These are phyloP conservation scores for Tonatia bakeri DNA, from an alignment of 2,113 vertebrate genomes.

Conservation along the genomic window DNA sequence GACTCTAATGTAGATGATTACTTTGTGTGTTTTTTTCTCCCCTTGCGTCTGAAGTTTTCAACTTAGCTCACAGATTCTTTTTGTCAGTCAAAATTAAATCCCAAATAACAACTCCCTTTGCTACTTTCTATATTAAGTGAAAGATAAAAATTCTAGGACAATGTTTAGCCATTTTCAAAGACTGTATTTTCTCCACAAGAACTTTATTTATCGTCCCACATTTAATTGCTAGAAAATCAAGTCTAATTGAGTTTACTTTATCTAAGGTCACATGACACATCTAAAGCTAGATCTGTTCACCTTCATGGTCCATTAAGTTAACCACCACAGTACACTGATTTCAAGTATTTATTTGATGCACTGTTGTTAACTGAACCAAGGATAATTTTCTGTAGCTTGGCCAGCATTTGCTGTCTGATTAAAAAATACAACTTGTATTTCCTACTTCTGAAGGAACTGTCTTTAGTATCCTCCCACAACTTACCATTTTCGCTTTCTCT, in stretches of 20 bases:
- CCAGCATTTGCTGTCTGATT: conserved; percentile 23
- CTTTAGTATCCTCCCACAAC: conserved; percentile 26
- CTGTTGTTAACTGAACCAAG: background rate
- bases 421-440: conserved; percentile 6
- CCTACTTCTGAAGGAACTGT: background rate
- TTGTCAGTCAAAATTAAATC: conserved; percentile 22
- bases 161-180: background rate
- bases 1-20: background rate
- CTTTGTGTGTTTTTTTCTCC: background rate
- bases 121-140: background rate
- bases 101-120: background rate
- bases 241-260: background rate
- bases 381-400: background rate
- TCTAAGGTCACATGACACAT: background rate
- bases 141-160: conserved; percentile 3
- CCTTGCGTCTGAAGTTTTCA: background rate
- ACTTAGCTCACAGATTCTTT: background rate
- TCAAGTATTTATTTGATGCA: background rate
- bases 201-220: background rate
- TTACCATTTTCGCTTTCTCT: background rate
- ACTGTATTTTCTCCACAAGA: background rate
- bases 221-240: conserved; percentile 19
- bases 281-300: background rate
- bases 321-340: background rate
- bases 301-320: background rate